These are phyloP conservation scores for Apostichopus californicus DNA, from an alignment of 35 echinoderm and acorn worm species.

Conservation along the genomic window DNA sequence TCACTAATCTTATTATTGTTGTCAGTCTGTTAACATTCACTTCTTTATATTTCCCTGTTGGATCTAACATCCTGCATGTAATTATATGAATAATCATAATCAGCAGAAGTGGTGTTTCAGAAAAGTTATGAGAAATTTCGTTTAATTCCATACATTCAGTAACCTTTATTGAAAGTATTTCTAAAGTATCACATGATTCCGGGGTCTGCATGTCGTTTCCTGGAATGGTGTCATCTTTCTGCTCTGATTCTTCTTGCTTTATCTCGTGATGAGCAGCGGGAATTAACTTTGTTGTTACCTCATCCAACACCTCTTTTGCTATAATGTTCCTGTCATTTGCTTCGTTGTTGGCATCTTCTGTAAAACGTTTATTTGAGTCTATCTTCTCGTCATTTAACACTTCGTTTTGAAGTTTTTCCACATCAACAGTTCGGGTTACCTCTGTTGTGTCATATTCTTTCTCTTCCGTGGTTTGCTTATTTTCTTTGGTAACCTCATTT, in stretches of 20 bases:
- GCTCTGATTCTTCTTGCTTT: not conserved
- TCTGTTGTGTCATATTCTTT: too few species aligned
- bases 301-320: not conserved
- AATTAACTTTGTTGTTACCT: not conserved
- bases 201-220: not conserved
- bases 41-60: not conserved
- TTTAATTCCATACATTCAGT: not conserved
- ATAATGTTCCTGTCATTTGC: not conserved
- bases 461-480: too few species aligned
- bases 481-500: too few species aligned
- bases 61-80: not conserved
- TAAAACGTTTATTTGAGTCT: too few species aligned
- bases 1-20: not conserved
- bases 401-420: too few species aligned
- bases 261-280: not conserved
- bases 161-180: not conserved
- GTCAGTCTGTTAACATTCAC: constrained; percentile 13
- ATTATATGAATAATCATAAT: constrained; percentile 46
- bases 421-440: too few species aligned
- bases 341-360: not conserved
- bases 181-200: not conserved
- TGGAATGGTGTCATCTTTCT: not conserved
- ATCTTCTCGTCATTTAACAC: not conserved
- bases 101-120: constrained; percentile 9
- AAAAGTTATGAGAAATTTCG: not conserved